Conservation (phyloP, 2,797 vertebrate species). For the Ptychadena robeensis region DNA sequence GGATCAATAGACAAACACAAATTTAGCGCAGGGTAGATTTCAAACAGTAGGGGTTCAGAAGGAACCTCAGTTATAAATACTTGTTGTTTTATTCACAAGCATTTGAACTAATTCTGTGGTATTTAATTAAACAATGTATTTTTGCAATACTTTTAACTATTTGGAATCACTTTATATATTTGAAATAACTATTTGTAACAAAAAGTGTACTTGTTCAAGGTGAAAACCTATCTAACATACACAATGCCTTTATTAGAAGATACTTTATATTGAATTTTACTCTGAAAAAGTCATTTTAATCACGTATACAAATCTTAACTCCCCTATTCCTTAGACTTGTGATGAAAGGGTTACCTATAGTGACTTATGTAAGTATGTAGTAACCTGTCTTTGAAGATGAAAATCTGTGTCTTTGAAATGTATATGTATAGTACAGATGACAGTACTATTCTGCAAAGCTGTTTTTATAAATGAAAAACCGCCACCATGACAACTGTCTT, state of each 20-base stretch:
- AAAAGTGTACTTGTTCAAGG: no score
- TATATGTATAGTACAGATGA: slow-evolving; percentile 15
- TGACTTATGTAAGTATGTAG: background rate
- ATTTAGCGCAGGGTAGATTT: no score
- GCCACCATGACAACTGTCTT: slow-evolving; percentile 44
- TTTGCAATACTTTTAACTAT: no score
- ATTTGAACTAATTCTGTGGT: no score
- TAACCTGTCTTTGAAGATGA: slow-evolving; percentile 6
- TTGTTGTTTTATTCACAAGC: no score
- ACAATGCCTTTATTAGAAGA: background rate
- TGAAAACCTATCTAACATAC: background rate
- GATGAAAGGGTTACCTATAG: slow-evolving; percentile 10
- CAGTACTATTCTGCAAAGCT: slow-evolving; percentile 29
- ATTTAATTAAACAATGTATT: no score
- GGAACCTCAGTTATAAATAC: no score
- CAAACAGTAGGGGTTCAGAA: no score
- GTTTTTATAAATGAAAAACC: slow-evolving; percentile 38
- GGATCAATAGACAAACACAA: no score
- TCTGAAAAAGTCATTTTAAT: background rate
- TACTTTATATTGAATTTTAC: background rate
- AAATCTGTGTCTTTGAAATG: slow-evolving; percentile 41
- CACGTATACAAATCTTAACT: background rate
- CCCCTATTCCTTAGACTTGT: background rate
- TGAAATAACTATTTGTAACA: no score
- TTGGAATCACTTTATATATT: no score